These are phyloP conservation scores for Sebastes elongatus DNA, from an alignment of 2,797 vertebrate species.

Conservation along the genomic window DNA sequence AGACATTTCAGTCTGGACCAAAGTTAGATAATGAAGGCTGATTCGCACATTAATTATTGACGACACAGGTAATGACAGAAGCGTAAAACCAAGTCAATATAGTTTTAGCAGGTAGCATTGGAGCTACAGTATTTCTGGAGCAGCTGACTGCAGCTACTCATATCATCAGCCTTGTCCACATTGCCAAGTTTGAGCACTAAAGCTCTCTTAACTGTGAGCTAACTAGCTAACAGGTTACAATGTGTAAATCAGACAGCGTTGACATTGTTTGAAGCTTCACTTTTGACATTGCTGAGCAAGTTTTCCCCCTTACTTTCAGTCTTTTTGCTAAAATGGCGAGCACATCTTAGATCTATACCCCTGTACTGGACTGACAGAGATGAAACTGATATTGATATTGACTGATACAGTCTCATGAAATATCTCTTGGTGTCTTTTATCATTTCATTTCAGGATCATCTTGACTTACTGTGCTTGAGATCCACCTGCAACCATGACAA, in stretches of 20 bases:
- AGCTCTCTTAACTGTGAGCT: not conserved
- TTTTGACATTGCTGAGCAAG: not conserved
- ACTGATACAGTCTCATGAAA: not conserved
- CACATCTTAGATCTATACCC: not conserved
- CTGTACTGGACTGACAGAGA: not conserved
- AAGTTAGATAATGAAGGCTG: not conserved
- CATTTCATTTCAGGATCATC: constrained; percentile 49
- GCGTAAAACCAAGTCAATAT: not conserved
- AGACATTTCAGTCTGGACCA: not conserved
- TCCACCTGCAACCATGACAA: constrained; percentile 72
- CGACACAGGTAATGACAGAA: not conserved
- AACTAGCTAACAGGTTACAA: not conserved
- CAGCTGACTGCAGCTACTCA: not conserved
- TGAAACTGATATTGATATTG: not conserved
- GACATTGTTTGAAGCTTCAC: not conserved
- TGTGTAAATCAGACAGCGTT: not conserved
- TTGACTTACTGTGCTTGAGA: constrained; percentile 16
- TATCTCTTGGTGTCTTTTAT: constrained; percentile 1
- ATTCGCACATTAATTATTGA: not conserved
- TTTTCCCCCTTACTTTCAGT: not conserved
- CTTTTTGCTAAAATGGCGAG: not conserved
- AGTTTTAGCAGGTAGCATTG: not conserved
- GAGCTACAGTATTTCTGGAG: not conserved
- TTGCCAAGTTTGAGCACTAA: not conserved
- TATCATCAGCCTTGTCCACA: not conserved